These are phyloP conservation scores for Platycercus adscitus DNA, from an alignment of 2,113 vertebrate species.

Conservation along the genomic window DNA sequence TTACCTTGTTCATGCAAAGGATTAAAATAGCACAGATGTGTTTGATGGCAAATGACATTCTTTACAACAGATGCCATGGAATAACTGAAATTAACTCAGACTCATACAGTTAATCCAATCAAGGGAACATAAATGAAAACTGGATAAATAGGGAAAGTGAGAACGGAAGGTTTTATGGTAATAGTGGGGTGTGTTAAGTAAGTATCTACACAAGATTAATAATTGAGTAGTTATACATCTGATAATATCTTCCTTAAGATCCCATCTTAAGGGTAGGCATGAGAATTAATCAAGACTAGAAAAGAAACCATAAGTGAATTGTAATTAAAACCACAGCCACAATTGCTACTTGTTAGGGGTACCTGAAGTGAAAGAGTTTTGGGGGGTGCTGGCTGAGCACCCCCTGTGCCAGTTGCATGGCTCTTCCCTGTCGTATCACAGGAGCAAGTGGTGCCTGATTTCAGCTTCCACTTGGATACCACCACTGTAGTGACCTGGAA, in stretches of 20 bases:
- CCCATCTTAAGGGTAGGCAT: neutral
- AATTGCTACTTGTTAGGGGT: neutral
- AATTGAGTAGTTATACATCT: neutral
- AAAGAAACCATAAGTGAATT: neutral
- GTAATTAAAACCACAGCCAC: neutral
- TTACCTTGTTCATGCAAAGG: neutral
- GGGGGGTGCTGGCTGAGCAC: neutral
- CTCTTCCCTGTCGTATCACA: neutral
- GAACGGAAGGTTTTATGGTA: neutral
- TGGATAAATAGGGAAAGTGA: neutral
- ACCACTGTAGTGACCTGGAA: too few species aligned
- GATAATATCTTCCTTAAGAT: neutral
- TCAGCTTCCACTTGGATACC: neutral
- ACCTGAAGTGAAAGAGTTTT: neutral
- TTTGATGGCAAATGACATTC: neutral
- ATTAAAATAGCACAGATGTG: neutral
- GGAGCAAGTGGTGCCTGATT: fast-evolving
- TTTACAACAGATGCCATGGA: neutral
- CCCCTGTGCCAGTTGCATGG: fast-evolving
- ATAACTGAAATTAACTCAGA: neutral
- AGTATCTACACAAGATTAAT: neutral
- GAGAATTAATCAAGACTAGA: neutral
- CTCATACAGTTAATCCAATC: neutral
- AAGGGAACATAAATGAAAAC: neutral
- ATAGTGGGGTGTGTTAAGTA: neutral